Evolutionary conservation across 2,113 vertebrate species (phyloP).

Genomic region (Stigmatopora argus): DNA sequence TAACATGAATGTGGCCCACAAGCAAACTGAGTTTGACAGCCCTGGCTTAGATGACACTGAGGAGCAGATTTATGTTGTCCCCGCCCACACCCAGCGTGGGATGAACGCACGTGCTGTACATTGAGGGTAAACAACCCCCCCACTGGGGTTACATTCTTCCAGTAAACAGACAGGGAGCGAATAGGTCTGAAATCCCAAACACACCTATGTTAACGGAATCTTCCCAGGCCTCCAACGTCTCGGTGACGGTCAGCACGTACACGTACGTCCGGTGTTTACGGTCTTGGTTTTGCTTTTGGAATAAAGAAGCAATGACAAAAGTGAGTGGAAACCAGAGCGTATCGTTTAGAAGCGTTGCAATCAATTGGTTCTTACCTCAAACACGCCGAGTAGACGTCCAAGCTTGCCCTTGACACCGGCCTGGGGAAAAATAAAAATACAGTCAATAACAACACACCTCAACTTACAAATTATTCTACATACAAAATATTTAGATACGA

Average conservation of each 20-base stretch:
- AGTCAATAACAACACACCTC: no score
- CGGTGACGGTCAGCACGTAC: slow-evolving; percentile 91
- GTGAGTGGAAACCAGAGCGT: not conserved
- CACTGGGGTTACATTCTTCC: not conserved
- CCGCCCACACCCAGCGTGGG: not conserved
- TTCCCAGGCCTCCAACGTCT: slow-evolving; percentile 96
- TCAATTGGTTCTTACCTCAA: slow-evolving; percentile 77
- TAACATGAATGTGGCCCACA: slow-evolving; percentile 8
- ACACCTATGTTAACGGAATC: slow-evolving; percentile 94
- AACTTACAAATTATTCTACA: no score
- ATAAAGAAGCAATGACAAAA: slow-evolving; percentile 8
- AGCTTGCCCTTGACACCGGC: slow-evolving; percentile 96
- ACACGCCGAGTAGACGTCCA: slow-evolving; percentile 92
- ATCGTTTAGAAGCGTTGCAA: no score
- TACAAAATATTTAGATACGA: no score
- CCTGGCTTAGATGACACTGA: slow-evolving; percentile 8
- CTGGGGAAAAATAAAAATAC: slow-evolving; percentile 59
- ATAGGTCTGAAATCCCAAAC: not conserved
- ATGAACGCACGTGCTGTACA: not conserved
- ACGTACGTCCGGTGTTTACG: slow-evolving; percentile 95
- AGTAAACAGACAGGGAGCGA: not conserved
- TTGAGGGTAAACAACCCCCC: not conserved
- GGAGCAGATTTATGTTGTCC: slow-evolving; percentile 42
- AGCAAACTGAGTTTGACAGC: no score
- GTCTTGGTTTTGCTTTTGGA: slow-evolving; percentile 81